Base-by-base conservation (phyloP, 2,888 invertebrate species). In the Rhagonycha lutea region DNA sequence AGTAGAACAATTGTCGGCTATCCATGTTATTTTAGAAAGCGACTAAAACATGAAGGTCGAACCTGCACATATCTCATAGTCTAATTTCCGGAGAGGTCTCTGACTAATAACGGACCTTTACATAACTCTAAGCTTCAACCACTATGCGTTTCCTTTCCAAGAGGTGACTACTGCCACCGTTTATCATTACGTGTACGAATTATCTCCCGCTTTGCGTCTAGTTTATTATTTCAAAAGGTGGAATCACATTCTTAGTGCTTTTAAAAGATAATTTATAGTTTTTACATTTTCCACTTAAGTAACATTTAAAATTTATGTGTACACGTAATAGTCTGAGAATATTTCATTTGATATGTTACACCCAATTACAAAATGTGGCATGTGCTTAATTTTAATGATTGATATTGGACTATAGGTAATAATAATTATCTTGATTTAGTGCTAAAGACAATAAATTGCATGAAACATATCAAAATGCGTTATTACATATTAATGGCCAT, bases 11-110 rank as follows among this genome's bases (percentile, higher is more conserved):
- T 79, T 80, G 79, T 79, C 79, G 80, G 81, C 81, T 79, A 80
- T 80, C 81, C 80, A 80, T 81, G 81, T 80, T 77, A 81, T 82
- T 81, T 82, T 79, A 76, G 71, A 78, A 70, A 72, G 76, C 75
- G 79, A 77, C 80, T 81, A 81, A 82, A 81, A 81, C 81, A 80
- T 80, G 80, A 80, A 81, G 80, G 80, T 79, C 80, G 80, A 77
- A 79, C 78, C 78, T 80, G 79, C 82, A 83, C 83, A 84, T 84
- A 83, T 84, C 83, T 84, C 83, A 82, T 80, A 81, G 82, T 83
- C 83, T 83, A 83, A 84, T 83, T 84, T 84, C 83, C 84, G 83
- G 83, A 79, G 76, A 80, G 81, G 82, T 81, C 81, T 80, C 82
- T 83, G 82, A 83, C 83, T 84, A 84, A 83, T 83, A 84, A 83